These are phyloP conservation scores for Ernsta delagoae DNA, from an alignment of 2,888 invertebrate species.

Conservation along the genomic window DNA sequence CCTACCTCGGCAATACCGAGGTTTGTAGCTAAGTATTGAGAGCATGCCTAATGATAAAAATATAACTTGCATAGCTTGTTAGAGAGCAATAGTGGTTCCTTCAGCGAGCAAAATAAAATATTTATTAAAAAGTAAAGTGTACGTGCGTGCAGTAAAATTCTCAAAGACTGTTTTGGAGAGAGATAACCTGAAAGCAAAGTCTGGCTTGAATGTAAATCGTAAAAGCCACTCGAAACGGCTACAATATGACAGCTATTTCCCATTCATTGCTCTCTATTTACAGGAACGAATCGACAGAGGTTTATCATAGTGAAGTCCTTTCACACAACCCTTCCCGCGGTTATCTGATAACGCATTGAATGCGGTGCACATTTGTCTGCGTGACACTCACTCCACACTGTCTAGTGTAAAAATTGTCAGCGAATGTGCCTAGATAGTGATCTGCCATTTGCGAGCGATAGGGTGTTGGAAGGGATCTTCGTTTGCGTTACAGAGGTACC, in stretches of 20 bases:
- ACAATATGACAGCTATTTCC: slow-evolving; percentile 69
- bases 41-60: too few species aligned
- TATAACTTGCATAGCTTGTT: too few species aligned
- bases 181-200: slow-evolving; percentile 12
- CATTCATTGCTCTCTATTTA: slow-evolving; percentile 76
- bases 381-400: slow-evolving; percentile 70
- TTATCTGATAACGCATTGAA: slow-evolving; percentile 81
- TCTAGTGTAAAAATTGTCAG: slow-evolving; percentile 82
- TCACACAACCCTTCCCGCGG: slow-evolving; percentile 74
- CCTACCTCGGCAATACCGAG: too few species aligned
- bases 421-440: slow-evolving; percentile 78
- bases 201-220: slow-evolving; percentile 25
- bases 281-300: slow-evolving; percentile 76
- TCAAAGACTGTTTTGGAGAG: neutral
- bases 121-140: too few species aligned
- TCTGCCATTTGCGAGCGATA: slow-evolving; percentile 69
- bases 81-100: too few species aligned
- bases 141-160: neutral
- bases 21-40: too few species aligned
- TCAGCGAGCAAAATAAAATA: too few species aligned
- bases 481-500: neutral
- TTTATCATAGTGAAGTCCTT: slow-evolving; percentile 72
- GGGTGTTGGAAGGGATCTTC: slow-evolving; percentile 39
- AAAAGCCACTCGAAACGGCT: slow-evolving; percentile 33
- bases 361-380: slow-evolving; percentile 79